Percentiles rank a stretch among this genome's conserved stretches.
These are phyloP conservation scores for Gallinago undulata DNA, from an alignment of 2,113 vertebrate genomes.

Conservation along the genomic window DNA sequence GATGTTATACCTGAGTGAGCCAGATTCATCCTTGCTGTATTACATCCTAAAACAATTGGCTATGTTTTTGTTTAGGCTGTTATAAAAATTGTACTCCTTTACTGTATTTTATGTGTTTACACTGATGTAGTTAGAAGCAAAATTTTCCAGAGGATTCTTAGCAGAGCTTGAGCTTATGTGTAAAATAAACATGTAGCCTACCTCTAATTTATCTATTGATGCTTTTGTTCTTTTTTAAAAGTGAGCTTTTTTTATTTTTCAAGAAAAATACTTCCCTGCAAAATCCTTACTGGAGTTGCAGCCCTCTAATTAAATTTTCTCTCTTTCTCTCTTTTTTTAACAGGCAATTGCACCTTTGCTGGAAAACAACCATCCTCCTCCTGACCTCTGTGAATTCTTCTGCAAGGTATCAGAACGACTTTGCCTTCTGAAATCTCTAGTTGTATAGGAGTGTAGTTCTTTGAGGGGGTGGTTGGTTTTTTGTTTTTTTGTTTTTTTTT, in stretches of 20 bases:
- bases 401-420: conserved; percentile 87
- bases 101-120: not conserved
- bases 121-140: not conserved
- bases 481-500: not conserved
- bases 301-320: not conserved
- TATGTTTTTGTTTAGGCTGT: not conserved
- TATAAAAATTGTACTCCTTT: not conserved
- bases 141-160: not conserved
- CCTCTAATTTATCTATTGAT: not conserved
- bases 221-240: not conserved
- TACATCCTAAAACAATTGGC: not conserved
- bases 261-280: not conserved
- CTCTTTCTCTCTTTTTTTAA: conserved; percentile 3
- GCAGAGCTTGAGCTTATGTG: not conserved
- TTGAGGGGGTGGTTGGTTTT: not conserved
- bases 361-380: conserved; percentile 98
- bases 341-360: conserved; percentile 97
- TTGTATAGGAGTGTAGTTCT: not conserved
- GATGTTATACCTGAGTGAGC: not conserved
- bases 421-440: not conserved
- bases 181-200: not conserved
- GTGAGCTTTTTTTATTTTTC: not conserved
- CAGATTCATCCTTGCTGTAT: not conserved
- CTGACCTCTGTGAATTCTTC: conserved; percentile 99
- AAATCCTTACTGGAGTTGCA: not conserved